Evolutionary conservation across 2,113 vertebrate species (phyloP), one percentile per base, ranked within the genome.

Genomic region (Oreochromis tanganicae): DNA sequence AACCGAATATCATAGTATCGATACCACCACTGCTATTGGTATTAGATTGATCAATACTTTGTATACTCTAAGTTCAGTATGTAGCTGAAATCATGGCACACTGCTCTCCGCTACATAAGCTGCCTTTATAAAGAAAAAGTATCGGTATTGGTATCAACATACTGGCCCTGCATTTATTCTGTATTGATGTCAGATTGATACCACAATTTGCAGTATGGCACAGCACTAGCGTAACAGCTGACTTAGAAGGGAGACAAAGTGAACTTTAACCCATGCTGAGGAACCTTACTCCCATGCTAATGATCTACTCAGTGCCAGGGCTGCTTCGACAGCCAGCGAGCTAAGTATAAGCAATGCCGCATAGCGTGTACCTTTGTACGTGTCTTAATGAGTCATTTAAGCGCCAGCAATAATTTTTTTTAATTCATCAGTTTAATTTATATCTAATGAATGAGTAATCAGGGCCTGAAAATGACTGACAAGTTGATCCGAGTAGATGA

Each of bases 381-480:
- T 32, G 43, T 50, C 24, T n/a, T 32, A 75, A 46, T 48, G 8
- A 46, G 41, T 73, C 68, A 46, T 73, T 73, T 86, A 90, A 82
- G 6, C 57, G 84, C 52, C 19, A 59, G 48, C 9, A 34, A 85
- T 86, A 43, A 82, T 32, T 27, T 34, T 85, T 86, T 78, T 80
- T 9, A 52, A 34, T 82, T 85, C 7, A 80, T 86, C 68, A 80
- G n/a, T 85, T 85, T 83, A 17, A 93, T 89, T 93, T 87, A 63
- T 85, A 87, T 66, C 57, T 91, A 93, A 93, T 93, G 85, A 93
- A 86, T 68, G 87, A 84, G 27, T 84, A 85, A 93, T 94, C 89
- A 86, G 87, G 59, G 36, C 80, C 71, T 83, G 13, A 81, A 83
- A 71, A 11, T 90, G 92, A 94, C 75, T 91, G 92, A 88, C 91